These are phyloP conservation scores for Drosophila flavopinicola DNA, from an alignment of 2,888 invertebrate species.

Conservation along the genomic window DNA sequence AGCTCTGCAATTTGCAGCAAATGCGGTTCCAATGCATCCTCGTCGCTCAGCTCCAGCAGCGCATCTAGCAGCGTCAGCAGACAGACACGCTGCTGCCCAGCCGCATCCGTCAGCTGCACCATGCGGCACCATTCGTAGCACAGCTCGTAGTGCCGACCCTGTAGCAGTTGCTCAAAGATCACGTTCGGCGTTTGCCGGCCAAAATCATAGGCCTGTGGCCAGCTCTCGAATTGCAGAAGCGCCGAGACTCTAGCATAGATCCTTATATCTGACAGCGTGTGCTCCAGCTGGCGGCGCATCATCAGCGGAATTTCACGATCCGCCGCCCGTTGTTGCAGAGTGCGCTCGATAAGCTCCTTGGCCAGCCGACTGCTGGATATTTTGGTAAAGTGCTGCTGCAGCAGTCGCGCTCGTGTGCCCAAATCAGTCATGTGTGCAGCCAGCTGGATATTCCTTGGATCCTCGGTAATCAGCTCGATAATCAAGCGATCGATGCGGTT, in stretches of 20 bases:
- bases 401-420: conserved; percentile 66
- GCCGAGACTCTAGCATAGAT: conserved; percentile 87
- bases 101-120: conserved; percentile 83
- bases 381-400: conserved; percentile 81
- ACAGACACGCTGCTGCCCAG: conserved; percentile 81
- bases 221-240: conserved; percentile 86
- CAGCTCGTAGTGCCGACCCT: conserved; percentile 84
- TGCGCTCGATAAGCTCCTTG: conserved; percentile 82
- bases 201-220: conserved; percentile 86
- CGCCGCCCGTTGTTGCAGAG: conserved; percentile 85
- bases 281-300: conserved; percentile 84
- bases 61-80: conserved; percentile 73
- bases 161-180: conserved; percentile 80
- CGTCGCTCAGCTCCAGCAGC: conserved; percentile 72
- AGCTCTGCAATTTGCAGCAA: conserved; percentile 86
- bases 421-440: conserved; percentile 76
- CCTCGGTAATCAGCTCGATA: conserved; percentile 65
- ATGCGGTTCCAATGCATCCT: conserved; percentile 79
- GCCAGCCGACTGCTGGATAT: conserved; percentile 81
- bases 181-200: conserved; percentile 80
- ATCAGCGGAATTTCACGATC: conserved; percentile 79
- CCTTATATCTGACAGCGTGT: conserved; percentile 87
- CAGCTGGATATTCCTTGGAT: conserved; percentile 73
- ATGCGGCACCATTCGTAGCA: conserved; percentile 89
- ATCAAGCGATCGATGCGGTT: conserved; percentile 71